Percentiles rank a stretch among this genome's conserved stretches.
These are phyloP conservation scores for Charina bottae DNA, from an alignment of 2,113 vertebrate species.

Conservation along the genomic window DNA sequence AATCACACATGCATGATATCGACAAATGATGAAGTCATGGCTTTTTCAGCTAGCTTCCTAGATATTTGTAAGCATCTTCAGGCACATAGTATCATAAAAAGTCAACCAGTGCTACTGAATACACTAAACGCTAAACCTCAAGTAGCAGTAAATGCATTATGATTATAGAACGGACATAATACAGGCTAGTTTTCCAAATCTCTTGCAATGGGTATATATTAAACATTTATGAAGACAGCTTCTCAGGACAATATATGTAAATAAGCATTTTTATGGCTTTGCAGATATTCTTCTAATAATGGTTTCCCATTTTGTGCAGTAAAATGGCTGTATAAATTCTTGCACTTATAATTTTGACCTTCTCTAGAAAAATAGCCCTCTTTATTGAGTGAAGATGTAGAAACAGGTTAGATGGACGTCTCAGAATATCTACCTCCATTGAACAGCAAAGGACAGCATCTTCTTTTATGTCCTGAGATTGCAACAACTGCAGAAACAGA, in stretches of 20 bases:
- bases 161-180: background rate
- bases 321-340: background rate
- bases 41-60: background rate
- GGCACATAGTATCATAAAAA: background rate
- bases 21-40: background rate
- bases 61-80: background rate
- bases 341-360: background rate
- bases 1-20: background rate
- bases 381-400: no score
- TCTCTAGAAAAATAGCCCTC: no score
- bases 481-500: slow-evolving; percentile 83
- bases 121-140: background rate
- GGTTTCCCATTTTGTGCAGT: background rate
- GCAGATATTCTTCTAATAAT: background rate
- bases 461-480: slow-evolving; percentile 94
- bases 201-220: background rate
- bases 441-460: slow-evolving; percentile 97
- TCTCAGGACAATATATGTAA: background rate
- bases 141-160: background rate
- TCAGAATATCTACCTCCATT: slow-evolving; percentile 87
- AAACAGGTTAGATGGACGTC: background rate
- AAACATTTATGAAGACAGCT: background rate
- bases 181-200: background rate
- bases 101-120: background rate
- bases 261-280: background rate